These are phyloP conservation scores for Spodoptera littoralis DNA, from an alignment of 2,888 invertebrate species.

Conservation along the genomic window DNA sequence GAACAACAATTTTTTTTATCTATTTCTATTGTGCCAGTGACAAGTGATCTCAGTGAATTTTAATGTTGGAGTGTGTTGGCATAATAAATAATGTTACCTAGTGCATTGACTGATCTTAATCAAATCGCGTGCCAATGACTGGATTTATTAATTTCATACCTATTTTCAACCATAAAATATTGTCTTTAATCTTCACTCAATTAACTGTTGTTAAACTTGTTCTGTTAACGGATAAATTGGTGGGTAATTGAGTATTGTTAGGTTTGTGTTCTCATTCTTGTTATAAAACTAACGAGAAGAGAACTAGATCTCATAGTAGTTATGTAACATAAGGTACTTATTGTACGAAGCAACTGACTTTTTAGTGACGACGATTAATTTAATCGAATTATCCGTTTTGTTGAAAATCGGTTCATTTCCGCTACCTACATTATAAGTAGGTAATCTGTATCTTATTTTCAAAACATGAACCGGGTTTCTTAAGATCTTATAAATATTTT, in stretches of 20 bases:
- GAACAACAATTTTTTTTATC: slow-evolving; percentile 27
- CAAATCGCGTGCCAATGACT: slow-evolving; percentile 36
- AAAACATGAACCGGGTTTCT: slow-evolving; percentile 1
- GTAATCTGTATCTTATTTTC: slow-evolving; percentile 29
- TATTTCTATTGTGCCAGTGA: slow-evolving; percentile 40
- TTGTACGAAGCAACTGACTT: slow-evolving; percentile 1
- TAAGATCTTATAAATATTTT: too few relatives aligned
- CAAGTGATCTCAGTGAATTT: slow-evolving; percentile 31
- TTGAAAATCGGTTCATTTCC: slow-evolving; percentile 13
- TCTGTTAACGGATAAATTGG: slow-evolving; percentile 35
- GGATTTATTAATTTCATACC: slow-evolving; percentile 13
- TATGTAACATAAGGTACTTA: not conserved
- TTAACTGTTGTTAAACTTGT: slow-evolving; percentile 24
- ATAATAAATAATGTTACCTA: slow-evolving; percentile 15
- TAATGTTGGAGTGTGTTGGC: slow-evolving; percentile 19
- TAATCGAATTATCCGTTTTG: slow-evolving; percentile 18
- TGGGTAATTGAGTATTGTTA: slow-evolving; percentile 44
- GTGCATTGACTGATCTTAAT: slow-evolving; percentile 24
- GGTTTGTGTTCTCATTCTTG: slow-evolving; percentile 3
- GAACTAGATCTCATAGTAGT: not conserved
- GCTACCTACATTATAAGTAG: not conserved
- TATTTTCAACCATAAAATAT: too few relatives aligned
- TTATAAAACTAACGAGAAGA: slow-evolving; percentile 16
- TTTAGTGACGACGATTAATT: slow-evolving; percentile 8
- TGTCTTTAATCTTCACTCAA: slow-evolving; percentile 17